Base-by-base conservation (phyloP, 2,797 vertebrate species). In the Meda fulgida region DNA sequence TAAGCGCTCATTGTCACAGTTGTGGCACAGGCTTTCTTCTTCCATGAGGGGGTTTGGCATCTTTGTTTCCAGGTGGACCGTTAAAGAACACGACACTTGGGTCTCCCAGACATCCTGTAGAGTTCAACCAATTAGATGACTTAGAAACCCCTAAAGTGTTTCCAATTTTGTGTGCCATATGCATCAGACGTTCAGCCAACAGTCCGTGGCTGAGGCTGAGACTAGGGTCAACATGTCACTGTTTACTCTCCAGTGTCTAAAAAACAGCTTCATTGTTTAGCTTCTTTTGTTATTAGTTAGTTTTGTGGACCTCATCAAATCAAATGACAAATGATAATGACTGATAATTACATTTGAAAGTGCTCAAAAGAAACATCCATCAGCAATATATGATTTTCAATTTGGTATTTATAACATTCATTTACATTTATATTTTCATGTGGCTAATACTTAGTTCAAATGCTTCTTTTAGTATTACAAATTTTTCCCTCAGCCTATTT, bases 291-390 rank as follows among this genome's bases (percentile, higher is more conserved):
- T 46, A 66, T 34, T 66, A 48, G 29, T 70, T 58, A 29, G 36
- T 60, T 78, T 78, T 38, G 16, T 14, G 26, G 19, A 29, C 51
- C 60, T 53, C 34, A 34, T 16, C 4, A 55, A 40, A 67, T 53
- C 67, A 85, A 58, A 38, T 75, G 16, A 46, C 60, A 81, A 60
- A 63, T 58, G 46, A 67, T 46, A 75, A 13, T 53, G 34, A 53
- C 46, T 75, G 75, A 67, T 36, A 40, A 23, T 58, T 60, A 23
- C 73, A 80, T 18, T n/a, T 55, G 8, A 43, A 46, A 55, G 16
- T 26, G 14, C 46, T 63, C 21, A 36, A 65, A 23, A 7, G n/a
- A 63, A 46, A 29, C 58, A 46, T 79, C 26, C 77, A 48, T 31
- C 3, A n/a, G 3, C 38, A 66, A 8, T 16, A 29, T 40, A 29